Percentiles rank a stretch among this genome's conserved stretches.
phyloP scores from a whole-genome alignment of 2,888 invertebrate species.

The Dryomyza anilis region DNA sequence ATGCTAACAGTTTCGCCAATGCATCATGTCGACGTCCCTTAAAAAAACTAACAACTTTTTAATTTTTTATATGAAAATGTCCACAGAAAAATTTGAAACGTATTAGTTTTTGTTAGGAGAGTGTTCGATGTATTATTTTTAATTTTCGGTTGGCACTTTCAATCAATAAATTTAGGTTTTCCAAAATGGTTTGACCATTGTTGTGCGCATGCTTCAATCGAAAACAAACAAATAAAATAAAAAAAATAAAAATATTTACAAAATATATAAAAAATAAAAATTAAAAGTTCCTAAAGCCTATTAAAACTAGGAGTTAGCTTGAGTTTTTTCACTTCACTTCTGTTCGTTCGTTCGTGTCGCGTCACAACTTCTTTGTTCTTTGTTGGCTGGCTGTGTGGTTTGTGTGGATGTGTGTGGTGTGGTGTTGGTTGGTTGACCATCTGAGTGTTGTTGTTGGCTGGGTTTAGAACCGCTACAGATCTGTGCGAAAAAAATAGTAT shows the following conservation, averaged over 20 bases:
- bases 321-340: slow-evolving; percentile 8
- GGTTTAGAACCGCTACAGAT: slow-evolving; percentile 46
- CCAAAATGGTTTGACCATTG: no score
- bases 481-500: slow-evolving; percentile 31
- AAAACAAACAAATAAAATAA: slow-evolving; percentile 10
- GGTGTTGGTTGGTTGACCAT: neutral
- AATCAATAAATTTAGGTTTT: neutral
- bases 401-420: no score
- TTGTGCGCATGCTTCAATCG: no score
- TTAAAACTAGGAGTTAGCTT: slow-evolving; percentile 34
- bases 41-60: no score
- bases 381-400: neutral
- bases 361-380: neutral
- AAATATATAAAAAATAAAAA: slow-evolving; percentile 20
- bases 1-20: neutral
- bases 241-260: slow-evolving; percentile 22
- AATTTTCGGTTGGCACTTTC: slow-evolving; percentile 1
- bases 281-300: slow-evolving; percentile 30
- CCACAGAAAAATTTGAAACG: neutral
- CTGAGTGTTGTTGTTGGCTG: slow-evolving; percentile 6
- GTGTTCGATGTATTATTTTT: neutral
- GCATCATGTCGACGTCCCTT: no score
- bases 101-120: neutral
- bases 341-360: neutral
- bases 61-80: no score